Conservation (phyloP, 2,797 vertebrate species). For the Enteromius viviparus region DNA sequence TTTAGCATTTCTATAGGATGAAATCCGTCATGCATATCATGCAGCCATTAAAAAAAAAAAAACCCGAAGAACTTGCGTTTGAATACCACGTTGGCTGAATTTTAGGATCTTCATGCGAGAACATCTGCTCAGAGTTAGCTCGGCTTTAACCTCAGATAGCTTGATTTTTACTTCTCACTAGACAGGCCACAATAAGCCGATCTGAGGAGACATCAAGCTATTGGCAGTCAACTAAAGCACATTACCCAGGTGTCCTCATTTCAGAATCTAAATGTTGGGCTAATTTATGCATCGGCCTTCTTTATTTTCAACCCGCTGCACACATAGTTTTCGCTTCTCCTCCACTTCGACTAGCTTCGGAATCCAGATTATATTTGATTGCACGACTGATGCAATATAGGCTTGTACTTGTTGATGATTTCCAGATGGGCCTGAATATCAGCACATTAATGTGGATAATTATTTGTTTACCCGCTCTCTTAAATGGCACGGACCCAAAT, state of each 20-base stretch:
- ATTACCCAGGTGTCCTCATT: conserved; percentile 43
- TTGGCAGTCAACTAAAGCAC: conserved; percentile 35
- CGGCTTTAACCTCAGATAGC: conserved; percentile 42
- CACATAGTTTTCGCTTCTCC: conserved; percentile 2
- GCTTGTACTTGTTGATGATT: conserved; percentile 74
- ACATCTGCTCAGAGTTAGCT: conserved; percentile 32
- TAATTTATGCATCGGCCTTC: conserved; percentile 25
- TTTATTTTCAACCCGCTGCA: conserved; percentile 25
- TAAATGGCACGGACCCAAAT: conserved; percentile 78
- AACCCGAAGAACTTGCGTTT: not conserved
- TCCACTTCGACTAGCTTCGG: conserved; percentile 8
- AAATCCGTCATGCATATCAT: not conserved
- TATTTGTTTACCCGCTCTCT: conserved; percentile 81
- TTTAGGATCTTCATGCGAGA: conserved; percentile 4
- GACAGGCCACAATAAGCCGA: conserved; percentile 23
- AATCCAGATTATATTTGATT: conserved; percentile 22
- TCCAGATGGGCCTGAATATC: conserved; percentile 74
- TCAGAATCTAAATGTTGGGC: conserved; percentile 27
- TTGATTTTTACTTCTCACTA: conserved; percentile 29
- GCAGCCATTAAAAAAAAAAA: not conserved
- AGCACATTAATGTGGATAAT: conserved; percentile 82
- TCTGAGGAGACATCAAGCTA: conserved; percentile 31
- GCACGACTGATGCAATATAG: conserved; percentile 68
- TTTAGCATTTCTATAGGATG: too few relatives aligned
- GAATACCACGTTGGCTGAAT: not conserved